phyloP scores from a whole-genome alignment of 2,888 invertebrate genomes.

The Marasmarcha lunaedactyla region DNA sequence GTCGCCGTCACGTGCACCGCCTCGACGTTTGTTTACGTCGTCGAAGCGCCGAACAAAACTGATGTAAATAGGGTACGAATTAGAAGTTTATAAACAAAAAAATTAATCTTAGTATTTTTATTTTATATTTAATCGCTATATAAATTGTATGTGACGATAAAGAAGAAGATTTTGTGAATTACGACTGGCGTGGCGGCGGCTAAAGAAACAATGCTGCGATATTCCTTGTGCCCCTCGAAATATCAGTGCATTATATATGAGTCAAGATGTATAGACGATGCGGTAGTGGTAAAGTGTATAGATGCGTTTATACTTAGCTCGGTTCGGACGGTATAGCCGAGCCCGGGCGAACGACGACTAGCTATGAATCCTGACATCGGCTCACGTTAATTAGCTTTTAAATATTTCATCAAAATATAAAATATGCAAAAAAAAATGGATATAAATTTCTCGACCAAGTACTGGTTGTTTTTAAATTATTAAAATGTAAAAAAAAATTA shows the following conservation, averaged over 20 bases:
- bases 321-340: too few species aligned
- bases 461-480: constrained; percentile 71
- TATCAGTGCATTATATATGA: constrained; percentile 65
- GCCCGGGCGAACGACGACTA: constrained; percentile 68
- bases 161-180: constrained; percentile 19
- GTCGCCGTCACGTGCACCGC: constrained; percentile 35
- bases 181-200: constrained; percentile 31
- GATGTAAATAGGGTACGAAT: constrained; percentile 64
- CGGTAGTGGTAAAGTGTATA: constrained; percentile 62
- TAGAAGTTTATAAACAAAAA: constrained; percentile 54
- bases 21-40: too few species aligned
- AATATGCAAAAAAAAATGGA: constrained; percentile 70
- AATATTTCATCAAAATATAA: constrained; percentile 71
- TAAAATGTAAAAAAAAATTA: constrained; percentile 71
- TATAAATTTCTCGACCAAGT: constrained; percentile 69
- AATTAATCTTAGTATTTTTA: constrained; percentile 57
- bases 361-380: constrained; percentile 71
- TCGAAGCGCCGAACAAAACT: constrained; percentile 58
- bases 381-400: constrained; percentile 71
- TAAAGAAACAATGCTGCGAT: constrained; percentile 60
- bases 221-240: constrained; percentile 64
- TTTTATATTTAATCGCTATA: constrained; percentile 43
- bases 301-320: constrained; percentile 60
- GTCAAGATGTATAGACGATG: constrained; percentile 58
- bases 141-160: constrained; percentile 34